Evolutionary conservation across 2,113 vertebrate species (phyloP).

Genomic region (Pterocles burchelli): DNA sequence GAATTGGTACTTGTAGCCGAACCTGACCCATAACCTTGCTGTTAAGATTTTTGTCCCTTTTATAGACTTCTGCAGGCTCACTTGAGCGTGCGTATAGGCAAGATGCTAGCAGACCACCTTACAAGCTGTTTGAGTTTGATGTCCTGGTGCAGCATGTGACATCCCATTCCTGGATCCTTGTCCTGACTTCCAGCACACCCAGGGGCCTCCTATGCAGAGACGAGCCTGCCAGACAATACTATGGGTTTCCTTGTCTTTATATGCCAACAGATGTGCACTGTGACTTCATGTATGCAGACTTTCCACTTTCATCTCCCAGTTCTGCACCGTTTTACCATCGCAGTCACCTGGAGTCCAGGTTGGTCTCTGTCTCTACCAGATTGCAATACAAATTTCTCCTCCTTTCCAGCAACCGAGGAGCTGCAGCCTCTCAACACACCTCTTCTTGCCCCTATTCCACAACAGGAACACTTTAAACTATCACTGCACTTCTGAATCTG

Average conservation of each 20-base stretch:
- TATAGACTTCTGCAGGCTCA: neutral
- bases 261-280: constrained; percentile 43
- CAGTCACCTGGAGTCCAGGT: neutral
- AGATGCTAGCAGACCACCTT: neutral
- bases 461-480: neutral
- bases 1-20: neutral
- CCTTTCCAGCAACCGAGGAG: neutral
- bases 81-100: neutral
- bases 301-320: neutral
- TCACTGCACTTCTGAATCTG: neutral
- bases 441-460: neutral
- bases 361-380: neutral
- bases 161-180: neutral
- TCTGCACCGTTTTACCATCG: neutral
- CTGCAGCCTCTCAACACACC: neutral
- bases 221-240: neutral
- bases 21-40: neutral
- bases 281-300: constrained; percentile 31
- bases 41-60: neutral
- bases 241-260: neutral
- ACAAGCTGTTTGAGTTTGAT: neutral
- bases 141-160: neutral
- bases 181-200: neutral
- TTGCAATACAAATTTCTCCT: constrained; percentile 4
- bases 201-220: constrained; percentile 9